Evolutionary conservation across 2,113 vertebrate genomes (phyloP).

Genomic region (Myiozetetes cayanensis): DNA sequence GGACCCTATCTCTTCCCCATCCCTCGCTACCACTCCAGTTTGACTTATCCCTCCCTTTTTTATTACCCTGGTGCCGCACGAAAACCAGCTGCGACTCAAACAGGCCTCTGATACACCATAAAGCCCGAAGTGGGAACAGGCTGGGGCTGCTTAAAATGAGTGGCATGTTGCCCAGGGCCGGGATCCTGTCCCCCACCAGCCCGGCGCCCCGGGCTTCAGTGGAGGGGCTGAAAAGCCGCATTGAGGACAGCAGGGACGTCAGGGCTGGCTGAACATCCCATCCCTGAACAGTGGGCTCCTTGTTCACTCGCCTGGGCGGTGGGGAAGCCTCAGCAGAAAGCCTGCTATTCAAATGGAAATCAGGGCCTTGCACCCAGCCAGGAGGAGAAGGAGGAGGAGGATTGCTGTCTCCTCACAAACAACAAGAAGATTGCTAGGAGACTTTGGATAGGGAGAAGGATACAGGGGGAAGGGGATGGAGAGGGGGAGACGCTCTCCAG

Average conservation of each 20-base stretch:
- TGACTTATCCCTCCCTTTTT: not conserved
- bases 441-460: not conserved
- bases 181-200: slow-evolving; percentile 43
- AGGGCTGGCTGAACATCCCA: slow-evolving; percentile 76
- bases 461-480: not conserved
- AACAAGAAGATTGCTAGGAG: slow-evolving; percentile 26
- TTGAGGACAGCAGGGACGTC: slow-evolving; percentile 66
- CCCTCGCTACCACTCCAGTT: not conserved
- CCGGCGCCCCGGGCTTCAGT: not conserved
- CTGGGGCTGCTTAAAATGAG: slow-evolving; percentile 44
- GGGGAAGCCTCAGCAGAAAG: slow-evolving; percentile 73
- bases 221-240: slow-evolving; percentile 68
- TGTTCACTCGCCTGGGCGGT: slow-evolving; percentile 55
- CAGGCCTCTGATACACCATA: slow-evolving; percentile 10
- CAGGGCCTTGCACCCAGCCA: slow-evolving; percentile 66
- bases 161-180: not conserved
- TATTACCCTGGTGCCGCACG: not conserved
- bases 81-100: slow-evolving; percentile 45
- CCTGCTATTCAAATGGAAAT: slow-evolving; percentile 81
- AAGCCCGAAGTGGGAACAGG: slow-evolving; percentile 49
- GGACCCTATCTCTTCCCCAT: not conserved
- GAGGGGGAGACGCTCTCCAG: not conserved
- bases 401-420: not conserved
- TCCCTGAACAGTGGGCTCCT: slow-evolving; percentile 72
- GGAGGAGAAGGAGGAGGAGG: slow-evolving; percentile 46